Conservation (phyloP, 2,888 invertebrate species). For the Aspidapion aeneum region DNA sequence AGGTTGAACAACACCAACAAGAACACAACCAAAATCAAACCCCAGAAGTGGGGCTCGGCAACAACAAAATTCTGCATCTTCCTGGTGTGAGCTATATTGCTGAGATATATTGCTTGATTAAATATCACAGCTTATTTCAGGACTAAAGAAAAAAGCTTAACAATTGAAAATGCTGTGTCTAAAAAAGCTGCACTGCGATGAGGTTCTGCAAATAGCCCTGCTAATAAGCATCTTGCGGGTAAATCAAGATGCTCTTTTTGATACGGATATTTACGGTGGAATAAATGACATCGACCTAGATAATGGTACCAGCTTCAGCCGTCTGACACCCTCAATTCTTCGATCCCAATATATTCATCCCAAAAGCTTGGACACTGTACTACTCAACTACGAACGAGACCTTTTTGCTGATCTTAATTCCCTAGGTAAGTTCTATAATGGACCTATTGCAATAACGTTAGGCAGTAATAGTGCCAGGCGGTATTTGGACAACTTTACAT, state of each 20-base stretch:
- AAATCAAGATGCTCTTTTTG: constrained; percentile 67
- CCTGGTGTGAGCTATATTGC: no score
- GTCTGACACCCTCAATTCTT: constrained; percentile 56
- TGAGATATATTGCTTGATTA: no score
- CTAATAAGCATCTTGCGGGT: constrained; percentile 76
- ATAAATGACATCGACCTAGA: constrained; percentile 52
- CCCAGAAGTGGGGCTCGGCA: not conserved
- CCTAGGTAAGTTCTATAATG: constrained; percentile 60
- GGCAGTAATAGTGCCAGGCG: no score
- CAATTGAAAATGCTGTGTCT: constrained; percentile 64
- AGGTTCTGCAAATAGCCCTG: constrained; percentile 76
- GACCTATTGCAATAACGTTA: no score
- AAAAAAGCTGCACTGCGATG: constrained; percentile 79
- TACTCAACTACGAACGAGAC: constrained; percentile 68
- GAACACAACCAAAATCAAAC: not conserved
- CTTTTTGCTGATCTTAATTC: constrained; percentile 72
- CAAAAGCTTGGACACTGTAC: constrained; percentile 66
- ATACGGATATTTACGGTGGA: constrained; percentile 49
- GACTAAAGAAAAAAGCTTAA: not conserved
- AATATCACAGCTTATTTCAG: no score
- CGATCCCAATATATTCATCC: constrained; percentile 65
- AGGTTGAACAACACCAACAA: not conserved
- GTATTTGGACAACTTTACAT: no score
- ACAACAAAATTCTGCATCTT: not conserved
- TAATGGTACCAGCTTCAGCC: constrained; percentile 66